Conservation (phyloP, 2,888 invertebrate species). For the Drosophila anceps region DNA sequence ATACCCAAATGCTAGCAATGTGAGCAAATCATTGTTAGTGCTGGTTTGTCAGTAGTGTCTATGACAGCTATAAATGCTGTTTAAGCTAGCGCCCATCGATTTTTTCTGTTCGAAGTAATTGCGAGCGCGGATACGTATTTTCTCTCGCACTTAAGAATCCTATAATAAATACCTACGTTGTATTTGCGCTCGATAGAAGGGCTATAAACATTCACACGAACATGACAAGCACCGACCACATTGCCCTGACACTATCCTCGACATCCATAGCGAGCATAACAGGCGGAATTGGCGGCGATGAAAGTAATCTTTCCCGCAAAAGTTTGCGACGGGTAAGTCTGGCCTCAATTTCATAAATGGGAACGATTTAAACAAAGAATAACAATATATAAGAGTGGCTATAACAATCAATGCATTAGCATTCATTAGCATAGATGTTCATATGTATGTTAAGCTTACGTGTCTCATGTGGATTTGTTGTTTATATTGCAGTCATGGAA, state of each 20-base stretch:
- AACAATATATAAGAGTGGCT: not conserved
- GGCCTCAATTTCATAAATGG: slow-evolving; percentile 6
- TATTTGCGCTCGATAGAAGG: not conserved
- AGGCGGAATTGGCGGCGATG: slow-evolving; percentile 52
- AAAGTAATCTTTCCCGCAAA: slow-evolving; percentile 71
- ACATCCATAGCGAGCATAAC: slow-evolving; percentile 57
- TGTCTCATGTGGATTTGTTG: slow-evolving; percentile 3
- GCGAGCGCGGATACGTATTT: slow-evolving; percentile 27
- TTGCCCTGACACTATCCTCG: slow-evolving; percentile 79
- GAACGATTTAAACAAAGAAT: slow-evolving; percentile 7
- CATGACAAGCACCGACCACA: slow-evolving; percentile 82
- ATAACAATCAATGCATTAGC: not conserved
- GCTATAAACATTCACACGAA: slow-evolving; percentile 3
- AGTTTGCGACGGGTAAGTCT: slow-evolving; percentile 83
- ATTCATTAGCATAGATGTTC: not conserved
- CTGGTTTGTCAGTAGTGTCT: slow-evolving; percentile 28
- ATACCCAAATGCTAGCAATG: slow-evolving; percentile 34
- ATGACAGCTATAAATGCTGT: slow-evolving; percentile 15
- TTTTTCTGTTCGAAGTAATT: slow-evolving; percentile 34
- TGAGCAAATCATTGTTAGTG: slow-evolving; percentile 22
- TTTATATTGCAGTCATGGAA: slow-evolving; percentile 91
- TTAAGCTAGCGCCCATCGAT: slow-evolving; percentile 40
- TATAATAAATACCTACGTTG: not conserved
- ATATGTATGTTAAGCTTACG: not conserved
- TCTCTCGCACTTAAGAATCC: slow-evolving; percentile 3